A percentile compares a stretch with the other conserved stretches of the same genome.
phyloP scores from a whole-genome alignment of 2,888 invertebrate species.

The Tineola bisselliella region DNA sequence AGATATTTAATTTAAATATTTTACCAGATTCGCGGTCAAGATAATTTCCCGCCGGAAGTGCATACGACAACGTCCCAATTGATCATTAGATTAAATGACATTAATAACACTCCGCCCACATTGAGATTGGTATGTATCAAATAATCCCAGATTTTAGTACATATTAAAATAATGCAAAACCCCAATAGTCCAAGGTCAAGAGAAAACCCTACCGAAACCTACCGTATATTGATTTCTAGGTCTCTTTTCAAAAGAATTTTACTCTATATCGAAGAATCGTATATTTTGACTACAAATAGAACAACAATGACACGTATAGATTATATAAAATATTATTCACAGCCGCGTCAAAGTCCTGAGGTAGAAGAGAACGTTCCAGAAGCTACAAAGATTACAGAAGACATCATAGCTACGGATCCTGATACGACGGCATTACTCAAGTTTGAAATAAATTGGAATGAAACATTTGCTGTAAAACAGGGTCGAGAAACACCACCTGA shows the following conservation, averaged over 20 bases:
- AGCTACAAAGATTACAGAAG: constrained; percentile 39
- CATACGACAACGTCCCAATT: constrained; percentile 65
- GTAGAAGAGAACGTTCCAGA: constrained; percentile 66
- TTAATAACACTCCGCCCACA: constrained; percentile 78
- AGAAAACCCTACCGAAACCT: too few relatives aligned
- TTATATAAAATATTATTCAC: neutral
- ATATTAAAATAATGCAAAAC: too few relatives aligned
- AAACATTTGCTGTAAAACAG: constrained; percentile 68
- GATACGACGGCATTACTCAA: constrained; percentile 67
- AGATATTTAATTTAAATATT: too few relatives aligned
- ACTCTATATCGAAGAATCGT: too few relatives aligned
- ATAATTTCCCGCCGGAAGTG: constrained; percentile 47
- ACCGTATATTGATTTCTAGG: too few relatives aligned
- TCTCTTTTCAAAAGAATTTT: too few relatives aligned
- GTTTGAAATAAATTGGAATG: constrained; percentile 70
- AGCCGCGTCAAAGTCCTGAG: constrained; percentile 56
- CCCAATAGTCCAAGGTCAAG: too few relatives aligned
- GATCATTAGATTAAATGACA: constrained; percentile 71
- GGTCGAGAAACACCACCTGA: constrained; percentile 40
- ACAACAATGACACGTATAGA: too few relatives aligned
- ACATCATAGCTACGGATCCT: constrained; percentile 66
- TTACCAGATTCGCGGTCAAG: constrained; percentile 55
- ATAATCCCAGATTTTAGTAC: neutral
- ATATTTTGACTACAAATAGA: too few relatives aligned
- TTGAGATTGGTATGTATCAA: constrained; percentile 63